Conservation (phyloP, 2,797 vertebrate species). For the Moxostoma hubbsi region DNA sequence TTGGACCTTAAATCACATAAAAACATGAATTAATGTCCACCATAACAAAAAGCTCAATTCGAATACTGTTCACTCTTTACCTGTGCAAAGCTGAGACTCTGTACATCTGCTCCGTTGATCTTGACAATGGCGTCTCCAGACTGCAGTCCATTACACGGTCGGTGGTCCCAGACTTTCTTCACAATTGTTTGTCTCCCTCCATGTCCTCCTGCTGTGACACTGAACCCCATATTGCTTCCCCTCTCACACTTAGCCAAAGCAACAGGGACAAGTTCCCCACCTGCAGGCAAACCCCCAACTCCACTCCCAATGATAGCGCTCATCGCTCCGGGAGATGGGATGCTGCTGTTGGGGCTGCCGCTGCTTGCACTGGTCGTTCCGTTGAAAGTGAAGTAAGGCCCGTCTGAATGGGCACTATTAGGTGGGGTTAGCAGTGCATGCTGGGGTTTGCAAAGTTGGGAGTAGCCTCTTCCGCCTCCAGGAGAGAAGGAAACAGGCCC, state of each 20-base stretch:
- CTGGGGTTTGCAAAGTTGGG: conserved; percentile 67
- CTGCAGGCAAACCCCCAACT: background rate
- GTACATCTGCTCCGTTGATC: conserved; percentile 83
- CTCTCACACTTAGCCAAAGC: conserved; percentile 72
- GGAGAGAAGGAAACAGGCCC: conserved; percentile 58
- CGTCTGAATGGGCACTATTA: conserved; percentile 60
- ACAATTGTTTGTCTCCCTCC: conserved; percentile 75
- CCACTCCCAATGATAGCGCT: conserved; percentile 47
- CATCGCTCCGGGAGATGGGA: conserved; percentile 54
- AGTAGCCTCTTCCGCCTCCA: conserved; percentile 56
- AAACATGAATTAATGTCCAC: background rate
- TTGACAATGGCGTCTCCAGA: conserved; percentile 80
- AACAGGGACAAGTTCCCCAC: conserved; percentile 76
- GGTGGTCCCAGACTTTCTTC: conserved; percentile 80
- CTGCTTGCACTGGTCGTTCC: conserved; percentile 70
- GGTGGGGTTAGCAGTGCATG: conserved; percentile 62
- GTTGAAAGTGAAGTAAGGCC: conserved; percentile 72
- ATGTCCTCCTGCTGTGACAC: conserved; percentile 75
- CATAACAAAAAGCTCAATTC: background rate
- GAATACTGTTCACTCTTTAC: conserved; percentile 53
- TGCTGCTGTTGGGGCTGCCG: conserved; percentile 52
- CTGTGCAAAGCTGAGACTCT: conserved; percentile 79
- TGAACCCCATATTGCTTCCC: conserved; percentile 78
- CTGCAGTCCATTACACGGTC: conserved; percentile 79
- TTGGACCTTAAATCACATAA: conserved; percentile 73